Conservation (phyloP, 2,888 invertebrate species). For the Agonopterix arenella region DNA sequence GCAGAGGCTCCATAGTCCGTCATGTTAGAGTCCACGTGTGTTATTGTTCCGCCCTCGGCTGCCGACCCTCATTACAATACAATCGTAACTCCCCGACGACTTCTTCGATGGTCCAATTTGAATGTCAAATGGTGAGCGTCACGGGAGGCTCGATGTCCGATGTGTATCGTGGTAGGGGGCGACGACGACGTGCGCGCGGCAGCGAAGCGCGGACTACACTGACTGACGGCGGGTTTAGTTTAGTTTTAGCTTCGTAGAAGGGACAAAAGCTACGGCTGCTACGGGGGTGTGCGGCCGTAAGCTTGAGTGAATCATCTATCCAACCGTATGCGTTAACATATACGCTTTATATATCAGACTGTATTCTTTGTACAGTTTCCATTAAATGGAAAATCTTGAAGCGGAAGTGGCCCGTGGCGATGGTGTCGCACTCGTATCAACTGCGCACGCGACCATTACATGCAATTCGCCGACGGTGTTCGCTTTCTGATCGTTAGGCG, state of each 20-base stretch:
- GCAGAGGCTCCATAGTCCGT: slow-evolving; percentile 38
- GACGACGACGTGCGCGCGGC: slow-evolving; percentile 36
- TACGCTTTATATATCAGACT: too few relatives aligned
- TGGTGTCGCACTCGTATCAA: not conserved
- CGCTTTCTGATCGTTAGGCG: slow-evolving; percentile 27
- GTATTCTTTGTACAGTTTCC: slow-evolving; percentile 18
- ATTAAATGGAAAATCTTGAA: slow-evolving; percentile 27
- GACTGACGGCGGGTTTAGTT: slow-evolving; percentile 15
- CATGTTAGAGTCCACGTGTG: slow-evolving; percentile 18
- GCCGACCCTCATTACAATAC: slow-evolving; percentile 44
- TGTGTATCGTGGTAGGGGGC: slow-evolving; percentile 11
- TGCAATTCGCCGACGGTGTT: slow-evolving; percentile 20
- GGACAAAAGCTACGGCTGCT: slow-evolving; percentile 45
- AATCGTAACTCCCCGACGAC: slow-evolving; percentile 38
- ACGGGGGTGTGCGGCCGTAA: slow-evolving; percentile 57
- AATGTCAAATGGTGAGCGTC: slow-evolving; percentile 45
- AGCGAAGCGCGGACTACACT: slow-evolving; percentile 46
- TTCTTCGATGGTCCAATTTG: slow-evolving; percentile 47
- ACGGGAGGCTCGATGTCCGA: slow-evolving; percentile 31
- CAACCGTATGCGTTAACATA: slow-evolving; percentile 10
- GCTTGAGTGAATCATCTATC: slow-evolving; percentile 45
- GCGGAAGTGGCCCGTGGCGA: slow-evolving; percentile 18
- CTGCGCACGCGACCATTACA: slow-evolving; percentile 42
- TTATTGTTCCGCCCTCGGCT: slow-evolving; percentile 17
- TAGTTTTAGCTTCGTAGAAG: slow-evolving; percentile 24